Evolutionary conservation across 2,797 vertebrate species (phyloP).

Genomic region (Pseudotriccus pelzelni): DNA sequence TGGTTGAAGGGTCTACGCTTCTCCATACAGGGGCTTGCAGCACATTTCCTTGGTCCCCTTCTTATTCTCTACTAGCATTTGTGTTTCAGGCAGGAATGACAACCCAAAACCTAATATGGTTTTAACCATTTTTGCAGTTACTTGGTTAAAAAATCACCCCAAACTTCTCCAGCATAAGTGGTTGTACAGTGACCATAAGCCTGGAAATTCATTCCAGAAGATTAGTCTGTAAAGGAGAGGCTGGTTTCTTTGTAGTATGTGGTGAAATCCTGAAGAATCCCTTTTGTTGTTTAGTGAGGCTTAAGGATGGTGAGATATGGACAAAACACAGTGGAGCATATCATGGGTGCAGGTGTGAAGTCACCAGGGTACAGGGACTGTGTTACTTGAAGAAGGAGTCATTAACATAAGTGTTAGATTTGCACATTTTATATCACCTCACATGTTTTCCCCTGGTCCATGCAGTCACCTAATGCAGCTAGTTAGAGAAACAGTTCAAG

Average conservation of each 20-base stretch:
- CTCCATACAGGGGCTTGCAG: neutral
- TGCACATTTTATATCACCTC: neutral
- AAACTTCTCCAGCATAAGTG: neutral
- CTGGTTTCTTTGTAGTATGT: neutral
- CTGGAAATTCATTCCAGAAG: neutral
- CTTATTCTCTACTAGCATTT: neutral
- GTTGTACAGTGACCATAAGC: neutral
- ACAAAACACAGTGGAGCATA: neutral
- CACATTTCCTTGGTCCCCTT: neutral
- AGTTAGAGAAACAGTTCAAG: neutral
- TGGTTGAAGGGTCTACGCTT: neutral
- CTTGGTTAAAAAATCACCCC: neutral
- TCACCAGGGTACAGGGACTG: neutral
- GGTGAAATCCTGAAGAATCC: neutral
- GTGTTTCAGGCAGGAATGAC: neutral
- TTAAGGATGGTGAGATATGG: neutral
- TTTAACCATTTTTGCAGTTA: neutral
- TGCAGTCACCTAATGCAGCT: neutral
- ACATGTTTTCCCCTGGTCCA: neutral
- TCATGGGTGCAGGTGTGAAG: neutral
- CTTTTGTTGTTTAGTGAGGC: neutral
- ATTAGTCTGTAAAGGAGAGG: neutral
- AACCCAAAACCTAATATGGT: fast-evolving
- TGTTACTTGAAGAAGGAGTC: neutral
- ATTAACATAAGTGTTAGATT: neutral